phyloP scores from a whole-genome alignment of 2,888 invertebrate genomes.

The Gerris lacustris region DNA sequence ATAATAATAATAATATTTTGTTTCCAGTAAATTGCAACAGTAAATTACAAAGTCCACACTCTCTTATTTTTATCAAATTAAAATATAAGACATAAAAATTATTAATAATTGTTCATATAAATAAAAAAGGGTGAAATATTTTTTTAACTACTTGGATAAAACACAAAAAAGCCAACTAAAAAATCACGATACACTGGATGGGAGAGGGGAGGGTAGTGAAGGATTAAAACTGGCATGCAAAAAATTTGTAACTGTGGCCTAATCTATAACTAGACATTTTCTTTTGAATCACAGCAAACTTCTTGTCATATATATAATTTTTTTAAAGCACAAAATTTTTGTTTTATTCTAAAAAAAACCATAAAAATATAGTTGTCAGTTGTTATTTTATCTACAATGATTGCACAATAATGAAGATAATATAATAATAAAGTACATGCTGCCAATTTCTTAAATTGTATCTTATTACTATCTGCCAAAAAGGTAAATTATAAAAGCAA shows the following conservation, averaged over 20 bases:
- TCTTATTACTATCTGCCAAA: slow-evolving; percentile 14
- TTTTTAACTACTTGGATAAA: slow-evolving; percentile 2
- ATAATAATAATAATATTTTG: too few relatives aligned
- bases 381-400: too few relatives aligned
- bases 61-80: too few relatives aligned
- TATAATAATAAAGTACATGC: not conserved
- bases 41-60: too few relatives aligned
- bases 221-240: slow-evolving; percentile 20
- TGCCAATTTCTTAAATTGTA: not conserved
- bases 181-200: slow-evolving; percentile 30
- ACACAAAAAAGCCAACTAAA: slow-evolving; percentile 28
- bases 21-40: too few relatives aligned
- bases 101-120: not conserved
- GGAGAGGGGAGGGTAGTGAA: slow-evolving; percentile 24
- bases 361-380: too few relatives aligned
- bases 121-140: not conserved
- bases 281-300: not conserved
- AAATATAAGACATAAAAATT: too few relatives aligned
- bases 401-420: too few relatives aligned
- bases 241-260: slow-evolving; percentile 20
- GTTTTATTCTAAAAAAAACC: too few relatives aligned
- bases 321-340: not conserved
- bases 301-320: not conserved
- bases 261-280: not conserved
- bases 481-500: slow-evolving; percentile 15